A percentile compares a stretch with the other conserved stretches of the same genome.
Evolutionary conservation across 2,797 vertebrate species (phyloP).

Genomic region (Brachymystax lenok): DNA sequence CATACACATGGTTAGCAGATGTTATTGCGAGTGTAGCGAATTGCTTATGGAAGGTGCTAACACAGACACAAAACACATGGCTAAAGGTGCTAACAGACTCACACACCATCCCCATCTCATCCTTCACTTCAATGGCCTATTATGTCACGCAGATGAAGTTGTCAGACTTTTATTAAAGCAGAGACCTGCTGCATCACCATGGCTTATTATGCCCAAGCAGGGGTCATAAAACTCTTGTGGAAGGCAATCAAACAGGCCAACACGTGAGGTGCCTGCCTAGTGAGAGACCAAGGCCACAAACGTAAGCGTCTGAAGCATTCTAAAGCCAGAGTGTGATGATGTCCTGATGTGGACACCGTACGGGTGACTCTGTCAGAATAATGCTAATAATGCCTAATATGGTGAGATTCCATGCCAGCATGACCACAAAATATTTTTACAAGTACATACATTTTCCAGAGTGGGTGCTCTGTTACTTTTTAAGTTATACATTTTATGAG

Average conservation of each 20-base stretch:
- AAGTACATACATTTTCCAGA: too few relatives aligned
- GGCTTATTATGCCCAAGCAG: slow-evolving; percentile 37
- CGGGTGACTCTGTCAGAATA: too few relatives aligned
- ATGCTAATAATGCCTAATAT: too few relatives aligned
- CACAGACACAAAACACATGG: background rate
- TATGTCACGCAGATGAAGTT: slow-evolving; percentile 39
- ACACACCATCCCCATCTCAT: slow-evolving; percentile 23
- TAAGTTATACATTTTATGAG: too few relatives aligned
- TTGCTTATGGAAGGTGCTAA: too few relatives aligned
- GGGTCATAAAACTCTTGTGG: slow-evolving; percentile 43
- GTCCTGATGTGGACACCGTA: too few relatives aligned
- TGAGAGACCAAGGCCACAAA: background rate
- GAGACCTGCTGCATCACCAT: slow-evolving; percentile 49
- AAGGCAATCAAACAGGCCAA: slow-evolving; percentile 42
- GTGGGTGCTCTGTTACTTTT: too few relatives aligned
- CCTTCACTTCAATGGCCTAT: slow-evolving; percentile 37
- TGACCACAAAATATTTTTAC: too few relatives aligned
- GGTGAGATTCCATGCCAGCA: too few relatives aligned
- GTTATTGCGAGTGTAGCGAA: too few relatives aligned
- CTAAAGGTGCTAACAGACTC: background rate
- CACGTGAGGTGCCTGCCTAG: slow-evolving; percentile 42
- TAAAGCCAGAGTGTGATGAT: too few relatives aligned
- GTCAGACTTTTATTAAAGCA: slow-evolving; percentile 60
- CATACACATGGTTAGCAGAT: too few relatives aligned
- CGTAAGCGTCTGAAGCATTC: background rate